Percentiles rank a stretch among this genome's conserved stretches.
Evolutionary conservation across 2,888 invertebrate genomes (phyloP).

Genomic region (Phaedon cochleariae): DNA sequence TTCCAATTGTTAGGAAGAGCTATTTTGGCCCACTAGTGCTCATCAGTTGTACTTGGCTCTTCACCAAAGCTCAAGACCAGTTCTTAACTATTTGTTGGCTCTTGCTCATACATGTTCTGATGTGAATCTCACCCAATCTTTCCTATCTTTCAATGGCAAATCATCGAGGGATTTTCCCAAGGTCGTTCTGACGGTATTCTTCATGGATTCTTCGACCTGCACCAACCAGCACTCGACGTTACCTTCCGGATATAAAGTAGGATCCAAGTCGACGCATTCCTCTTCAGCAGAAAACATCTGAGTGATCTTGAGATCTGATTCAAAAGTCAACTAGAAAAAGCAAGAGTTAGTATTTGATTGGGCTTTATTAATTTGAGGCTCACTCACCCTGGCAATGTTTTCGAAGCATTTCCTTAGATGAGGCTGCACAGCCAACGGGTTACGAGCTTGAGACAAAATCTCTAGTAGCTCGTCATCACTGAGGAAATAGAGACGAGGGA

Average conservation of each 20-base stretch:
- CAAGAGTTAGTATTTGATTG: neutral
- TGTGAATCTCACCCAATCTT: slow-evolving; percentile 48
- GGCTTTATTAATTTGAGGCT: too few relatives aligned
- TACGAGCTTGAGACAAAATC: slow-evolving; percentile 80
- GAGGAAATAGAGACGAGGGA: slow-evolving; percentile 83
- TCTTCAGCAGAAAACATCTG: slow-evolving; percentile 82
- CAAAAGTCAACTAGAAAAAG: slow-evolving; percentile 69
- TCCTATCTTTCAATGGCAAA: slow-evolving; percentile 60
- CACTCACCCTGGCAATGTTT: slow-evolving; percentile 73
- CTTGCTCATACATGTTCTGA: too few relatives aligned
- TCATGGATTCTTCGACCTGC: slow-evolving; percentile 75
- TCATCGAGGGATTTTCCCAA: slow-evolving; percentile 63
- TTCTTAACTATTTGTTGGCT: too few relatives aligned
- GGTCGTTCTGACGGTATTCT: slow-evolving; percentile 66
- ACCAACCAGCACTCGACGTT: slow-evolving; percentile 81
- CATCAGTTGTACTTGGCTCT: neutral
- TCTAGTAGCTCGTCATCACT: slow-evolving; percentile 85
- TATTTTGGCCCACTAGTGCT: too few relatives aligned
- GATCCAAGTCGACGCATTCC: slow-evolving; percentile 74
- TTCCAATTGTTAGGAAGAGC: too few relatives aligned
- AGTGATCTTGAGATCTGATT: slow-evolving; percentile 73
- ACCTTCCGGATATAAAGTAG: slow-evolving; percentile 73
- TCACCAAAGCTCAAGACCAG: too few relatives aligned
- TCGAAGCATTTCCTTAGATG: slow-evolving; percentile 87
- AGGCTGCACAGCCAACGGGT: slow-evolving; percentile 81